phyloP scores from a whole-genome alignment of 2,797 vertebrate genomes.

The Pyrocephalus nanus region DNA sequence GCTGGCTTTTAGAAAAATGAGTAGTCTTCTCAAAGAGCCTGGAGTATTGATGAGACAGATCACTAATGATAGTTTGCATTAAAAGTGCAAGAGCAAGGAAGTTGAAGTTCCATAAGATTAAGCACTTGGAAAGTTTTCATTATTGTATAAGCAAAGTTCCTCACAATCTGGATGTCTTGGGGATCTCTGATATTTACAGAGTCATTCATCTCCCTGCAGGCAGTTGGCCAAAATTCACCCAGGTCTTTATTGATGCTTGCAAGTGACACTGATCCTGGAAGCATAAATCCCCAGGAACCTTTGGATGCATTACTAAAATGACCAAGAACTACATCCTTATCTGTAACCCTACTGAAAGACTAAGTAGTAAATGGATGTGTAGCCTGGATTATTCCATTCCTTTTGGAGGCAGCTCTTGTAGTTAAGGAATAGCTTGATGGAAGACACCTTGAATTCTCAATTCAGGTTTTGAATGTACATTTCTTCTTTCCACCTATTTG shows the following conservation, averaged over 20 bases:
- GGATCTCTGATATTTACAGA: neutral
- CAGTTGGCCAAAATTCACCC: neutral
- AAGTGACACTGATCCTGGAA: neutral
- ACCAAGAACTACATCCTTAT: neutral
- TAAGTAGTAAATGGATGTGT: neutral
- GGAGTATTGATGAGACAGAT: neutral
- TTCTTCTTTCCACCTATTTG: neutral
- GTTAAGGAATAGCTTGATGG: neutral
- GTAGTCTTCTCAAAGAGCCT: neutral
- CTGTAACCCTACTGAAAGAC: neutral
- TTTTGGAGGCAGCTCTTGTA: neutral
- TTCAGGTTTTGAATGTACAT: neutral
- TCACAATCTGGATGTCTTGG: neutral
- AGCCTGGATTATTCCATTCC: neutral
- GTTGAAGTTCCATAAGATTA: neutral
- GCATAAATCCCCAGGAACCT: neutral
- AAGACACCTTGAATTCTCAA: neutral
- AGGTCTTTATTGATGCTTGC: neutral
- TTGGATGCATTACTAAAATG: neutral
- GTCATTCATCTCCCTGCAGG: neutral
- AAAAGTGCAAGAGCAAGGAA: neutral
- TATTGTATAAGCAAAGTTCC: neutral
- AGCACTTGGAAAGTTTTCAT: neutral
- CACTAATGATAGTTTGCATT: neutral
- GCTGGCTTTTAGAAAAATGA: neutral